A percentile compares a stretch with the other conserved stretches of the same genome.
Conservation (phyloP, 2,797 vertebrate species). For the Gymnocypris eckloni region DNA sequence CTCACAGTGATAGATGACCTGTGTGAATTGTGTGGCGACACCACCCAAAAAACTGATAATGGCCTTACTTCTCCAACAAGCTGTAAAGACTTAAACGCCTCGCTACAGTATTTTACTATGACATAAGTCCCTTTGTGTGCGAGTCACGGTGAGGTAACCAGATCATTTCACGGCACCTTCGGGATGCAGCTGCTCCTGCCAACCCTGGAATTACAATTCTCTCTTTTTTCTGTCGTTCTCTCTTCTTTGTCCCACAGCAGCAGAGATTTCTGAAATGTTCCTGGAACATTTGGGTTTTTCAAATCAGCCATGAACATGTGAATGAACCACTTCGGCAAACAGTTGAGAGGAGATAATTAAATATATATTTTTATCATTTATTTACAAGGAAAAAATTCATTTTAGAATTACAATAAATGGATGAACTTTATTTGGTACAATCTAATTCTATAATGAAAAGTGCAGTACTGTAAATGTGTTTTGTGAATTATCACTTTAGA, state of each 20-base stretch:
- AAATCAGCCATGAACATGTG: conserved; percentile 8
- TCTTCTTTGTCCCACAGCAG: conserved; percentile 31
- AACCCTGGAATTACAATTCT: conserved; percentile 23
- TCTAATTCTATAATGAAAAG: neutral
- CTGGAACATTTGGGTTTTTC: neutral
- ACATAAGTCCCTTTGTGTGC: conserved; percentile 39
- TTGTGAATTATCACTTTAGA: neutral
- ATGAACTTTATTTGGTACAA: neutral
- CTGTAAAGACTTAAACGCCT: conserved; percentile 29
- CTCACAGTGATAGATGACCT: conserved; percentile 34
- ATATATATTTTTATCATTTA: neutral
- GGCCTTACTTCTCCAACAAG: conserved; percentile 38
- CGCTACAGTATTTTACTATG: conserved; percentile 42
- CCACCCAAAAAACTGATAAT: conserved; percentile 31
- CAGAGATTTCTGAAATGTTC: conserved; percentile 5
- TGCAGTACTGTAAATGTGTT: neutral
- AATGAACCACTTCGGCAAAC: neutral
- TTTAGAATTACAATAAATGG: neutral
- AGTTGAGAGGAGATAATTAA: neutral
- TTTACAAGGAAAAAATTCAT: neutral
- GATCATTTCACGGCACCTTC: conserved; percentile 40
- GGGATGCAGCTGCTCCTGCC: conserved; percentile 46
- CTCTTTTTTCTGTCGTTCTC: conserved; percentile 2
- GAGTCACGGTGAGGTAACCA: conserved; percentile 31
- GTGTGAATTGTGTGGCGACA: conserved; percentile 25